phyloP scores from a whole-genome alignment of 2,888 invertebrate genomes.

The Ernsta delagoae region DNA sequence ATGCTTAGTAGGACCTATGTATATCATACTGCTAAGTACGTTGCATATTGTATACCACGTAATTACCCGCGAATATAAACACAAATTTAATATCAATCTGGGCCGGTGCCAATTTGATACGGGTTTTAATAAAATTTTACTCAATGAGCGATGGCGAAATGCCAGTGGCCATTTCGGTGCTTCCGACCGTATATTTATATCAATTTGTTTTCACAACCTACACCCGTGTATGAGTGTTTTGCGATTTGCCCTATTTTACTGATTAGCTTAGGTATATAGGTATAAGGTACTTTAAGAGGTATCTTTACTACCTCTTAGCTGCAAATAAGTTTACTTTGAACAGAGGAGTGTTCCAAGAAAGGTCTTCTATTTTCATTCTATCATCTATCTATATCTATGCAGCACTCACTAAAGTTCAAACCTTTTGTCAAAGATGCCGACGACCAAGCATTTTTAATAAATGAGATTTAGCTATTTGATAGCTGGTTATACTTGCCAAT shows the following conservation, averaged over 20 bases:
- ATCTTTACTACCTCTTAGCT: too few relatives aligned
- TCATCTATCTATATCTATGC: too few relatives aligned
- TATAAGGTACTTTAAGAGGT: too few relatives aligned
- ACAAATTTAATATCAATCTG: conserved; percentile 31
- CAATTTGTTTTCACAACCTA: conserved; percentile 22
- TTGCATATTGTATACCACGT: conserved; percentile 4
- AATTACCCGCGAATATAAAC: conserved; percentile 16
- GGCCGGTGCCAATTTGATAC: conserved; percentile 39
- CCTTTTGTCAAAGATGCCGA: too few relatives aligned
- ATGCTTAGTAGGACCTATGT: too few relatives aligned
- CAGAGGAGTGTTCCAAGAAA: too few relatives aligned
- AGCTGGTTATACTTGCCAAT: too few relatives aligned
- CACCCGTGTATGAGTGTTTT: not conserved
- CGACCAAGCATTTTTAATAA: too few relatives aligned
- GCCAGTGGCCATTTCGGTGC: conserved; percentile 29
- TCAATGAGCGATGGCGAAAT: conserved; percentile 37
- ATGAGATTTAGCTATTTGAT: too few relatives aligned
- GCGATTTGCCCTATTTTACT: conserved; percentile 3
- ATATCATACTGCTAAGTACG: not conserved
- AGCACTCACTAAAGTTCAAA: too few relatives aligned
- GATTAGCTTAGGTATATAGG: not conserved
- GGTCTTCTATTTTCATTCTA: too few relatives aligned
- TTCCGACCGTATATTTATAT: conserved; percentile 18
- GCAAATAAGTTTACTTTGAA: too few relatives aligned
- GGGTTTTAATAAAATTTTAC: conserved; percentile 37